Percentiles rank a stretch among this genome's conserved stretches.
Conservation (phyloP, 2,888 invertebrate species). For the Drosophila infuscata region DNA sequence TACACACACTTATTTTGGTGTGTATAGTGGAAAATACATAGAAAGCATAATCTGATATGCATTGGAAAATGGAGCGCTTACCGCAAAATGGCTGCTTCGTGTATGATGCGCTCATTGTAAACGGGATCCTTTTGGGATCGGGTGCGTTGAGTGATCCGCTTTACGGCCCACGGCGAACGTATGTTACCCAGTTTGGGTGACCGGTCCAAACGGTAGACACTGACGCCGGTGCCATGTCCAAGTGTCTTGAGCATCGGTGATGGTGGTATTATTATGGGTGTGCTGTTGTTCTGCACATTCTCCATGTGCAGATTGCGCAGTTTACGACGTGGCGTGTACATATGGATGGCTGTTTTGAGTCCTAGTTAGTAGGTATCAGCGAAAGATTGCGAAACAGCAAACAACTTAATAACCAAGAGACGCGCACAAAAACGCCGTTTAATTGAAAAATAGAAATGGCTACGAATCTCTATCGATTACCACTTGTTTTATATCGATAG, state of each 20-base stretch:
- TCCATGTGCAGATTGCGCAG: constrained; percentile 75
- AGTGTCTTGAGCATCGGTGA: constrained; percentile 90
- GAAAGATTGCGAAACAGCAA: not conserved
- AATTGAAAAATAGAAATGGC: constrained; percentile 51
- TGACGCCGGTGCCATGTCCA: constrained; percentile 92
- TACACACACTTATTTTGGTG: constrained; percentile 35
- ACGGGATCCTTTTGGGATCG: constrained; percentile 51
- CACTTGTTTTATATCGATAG: constrained; percentile 1
- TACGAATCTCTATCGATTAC: constrained; percentile 36
- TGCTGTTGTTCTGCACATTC: constrained; percentile 70
- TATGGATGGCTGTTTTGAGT: constrained; percentile 14
- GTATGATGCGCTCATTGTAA: constrained; percentile 87
- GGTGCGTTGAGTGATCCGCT: constrained; percentile 88
- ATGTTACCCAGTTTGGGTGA: constrained; percentile 89
- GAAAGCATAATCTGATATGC: constrained; percentile 22
- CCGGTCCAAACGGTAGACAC: constrained; percentile 91
- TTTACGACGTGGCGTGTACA: constrained; percentile 78
- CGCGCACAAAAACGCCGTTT: constrained; percentile 58
- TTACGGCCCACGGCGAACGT: constrained; percentile 95
- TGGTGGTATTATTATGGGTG: constrained; percentile 87
- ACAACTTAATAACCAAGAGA: constrained; percentile 31
- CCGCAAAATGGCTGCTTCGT: constrained; percentile 90
- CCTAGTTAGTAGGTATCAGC: not conserved
- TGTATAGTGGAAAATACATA: constrained; percentile 26
- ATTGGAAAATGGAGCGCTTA: constrained; percentile 68